Evolutionary conservation across 2,888 invertebrate genomes (phyloP).

Genomic region (Biston stratarius): DNA sequence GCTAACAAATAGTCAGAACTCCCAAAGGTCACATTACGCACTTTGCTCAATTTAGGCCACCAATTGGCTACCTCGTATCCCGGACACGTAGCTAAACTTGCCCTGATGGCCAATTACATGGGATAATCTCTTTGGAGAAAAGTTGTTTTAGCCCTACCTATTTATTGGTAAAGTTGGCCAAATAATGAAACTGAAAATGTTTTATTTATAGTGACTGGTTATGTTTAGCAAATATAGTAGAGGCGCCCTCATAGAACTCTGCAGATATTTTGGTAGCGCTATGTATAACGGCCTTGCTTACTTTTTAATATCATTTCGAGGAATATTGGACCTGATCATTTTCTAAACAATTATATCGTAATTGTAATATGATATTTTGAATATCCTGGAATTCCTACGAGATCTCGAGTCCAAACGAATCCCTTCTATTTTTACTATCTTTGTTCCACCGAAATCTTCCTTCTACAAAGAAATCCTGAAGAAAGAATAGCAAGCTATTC

Average conservation of each 20-base stretch:
- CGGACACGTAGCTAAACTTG: slow-evolving; percentile 36
- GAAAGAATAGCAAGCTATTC: too few relatives aligned
- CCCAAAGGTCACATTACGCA: slow-evolving; percentile 19
- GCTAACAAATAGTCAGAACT: slow-evolving; percentile 4
- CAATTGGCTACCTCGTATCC: slow-evolving; percentile 25
- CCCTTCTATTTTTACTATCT: too few relatives aligned
- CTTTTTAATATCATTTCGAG: slow-evolving; percentile 22
- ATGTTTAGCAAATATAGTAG: background rate
- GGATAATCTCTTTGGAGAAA: slow-evolving; percentile 31
- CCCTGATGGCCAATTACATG: slow-evolving; percentile 38
- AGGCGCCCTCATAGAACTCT: background rate
- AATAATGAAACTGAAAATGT: background rate
- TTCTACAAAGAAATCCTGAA: too few relatives aligned
- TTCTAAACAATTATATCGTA: slow-evolving; percentile 6
- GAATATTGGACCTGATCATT: slow-evolving; percentile 14
- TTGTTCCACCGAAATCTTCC: too few relatives aligned
- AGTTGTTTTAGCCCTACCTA: slow-evolving; percentile 27
- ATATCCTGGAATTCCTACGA: background rate
- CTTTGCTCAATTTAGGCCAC: slow-evolving; percentile 18
- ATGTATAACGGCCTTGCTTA: slow-evolving; percentile 1
- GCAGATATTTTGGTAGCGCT: background rate
- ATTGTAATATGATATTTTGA: slow-evolving; percentile 3
- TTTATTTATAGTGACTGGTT: background rate
- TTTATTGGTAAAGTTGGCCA: background rate
- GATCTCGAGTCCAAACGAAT: background rate